Percentiles rank a stretch among this genome's conserved stretches.
phyloP scores from a whole-genome alignment of 2,888 invertebrate species.

The Autographa gamma region DNA sequence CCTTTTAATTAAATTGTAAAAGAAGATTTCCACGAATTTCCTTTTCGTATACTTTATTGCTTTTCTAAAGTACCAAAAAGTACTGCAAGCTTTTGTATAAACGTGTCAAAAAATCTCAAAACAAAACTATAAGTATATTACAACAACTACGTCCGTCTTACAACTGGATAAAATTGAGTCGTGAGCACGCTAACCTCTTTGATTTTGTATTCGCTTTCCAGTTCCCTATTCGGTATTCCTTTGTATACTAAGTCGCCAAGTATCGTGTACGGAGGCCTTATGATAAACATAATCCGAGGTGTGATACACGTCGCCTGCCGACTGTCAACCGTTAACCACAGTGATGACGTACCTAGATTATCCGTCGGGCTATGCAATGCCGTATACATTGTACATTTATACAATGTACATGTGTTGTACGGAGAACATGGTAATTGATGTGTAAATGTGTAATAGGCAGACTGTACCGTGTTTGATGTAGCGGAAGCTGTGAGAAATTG shows the following conservation, averaged over 20 bases:
- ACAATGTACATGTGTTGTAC: not conserved
- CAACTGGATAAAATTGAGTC: too few species aligned
- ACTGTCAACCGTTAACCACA: not conserved
- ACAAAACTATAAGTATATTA: too few species aligned
- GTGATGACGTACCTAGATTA: not conserved
- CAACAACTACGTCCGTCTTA: too few species aligned
- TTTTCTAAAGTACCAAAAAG: not conserved
- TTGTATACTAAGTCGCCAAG: too few species aligned
- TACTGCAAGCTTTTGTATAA: too few species aligned
- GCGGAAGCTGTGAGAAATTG: not conserved
- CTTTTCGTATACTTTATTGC: not conserved
- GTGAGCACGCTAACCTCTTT: too few species aligned
- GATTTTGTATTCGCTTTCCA: too few species aligned
- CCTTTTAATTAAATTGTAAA: constrained; percentile 1
- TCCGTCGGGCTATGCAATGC: constrained; percentile 1
- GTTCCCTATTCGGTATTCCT: too few species aligned
- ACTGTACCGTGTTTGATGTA: not conserved
- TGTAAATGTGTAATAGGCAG: constrained; percentile 2
- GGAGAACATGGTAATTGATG: not conserved
- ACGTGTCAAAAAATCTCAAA: too few species aligned
- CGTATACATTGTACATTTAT: not conserved
- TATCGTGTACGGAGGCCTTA: too few species aligned
- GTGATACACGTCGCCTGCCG: not conserved
- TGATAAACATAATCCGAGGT: not conserved
- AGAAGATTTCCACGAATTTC: not conserved